Evolutionary conservation across 2,797 vertebrate genomes (phyloP).

Genomic region (Crossoptilon crossoptilon): DNA sequence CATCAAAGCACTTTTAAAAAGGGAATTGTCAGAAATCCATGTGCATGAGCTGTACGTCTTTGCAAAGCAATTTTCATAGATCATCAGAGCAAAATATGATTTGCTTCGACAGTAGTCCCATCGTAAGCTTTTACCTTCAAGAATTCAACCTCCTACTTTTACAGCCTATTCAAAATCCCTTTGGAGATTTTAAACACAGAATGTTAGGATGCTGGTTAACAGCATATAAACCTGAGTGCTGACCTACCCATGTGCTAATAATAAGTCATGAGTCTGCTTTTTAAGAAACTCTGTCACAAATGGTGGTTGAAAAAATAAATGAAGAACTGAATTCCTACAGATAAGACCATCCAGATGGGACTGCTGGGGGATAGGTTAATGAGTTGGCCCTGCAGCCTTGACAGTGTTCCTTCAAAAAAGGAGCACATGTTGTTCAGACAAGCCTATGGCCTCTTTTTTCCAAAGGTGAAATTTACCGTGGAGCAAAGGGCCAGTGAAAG

Average conservation of each 20-base stretch:
- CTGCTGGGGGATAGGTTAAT: conserved; percentile 58
- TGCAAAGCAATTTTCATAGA: background rate
- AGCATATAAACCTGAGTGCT: conserved; percentile 65
- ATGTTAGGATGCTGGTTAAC: conserved; percentile 64
- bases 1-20: background rate
- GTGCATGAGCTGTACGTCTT: background rate
- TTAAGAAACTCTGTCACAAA: conserved; percentile 66
- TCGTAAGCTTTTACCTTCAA: conserved; percentile 46
- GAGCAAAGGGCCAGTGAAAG: conserved; percentile 12
- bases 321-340: conserved; percentile 49
- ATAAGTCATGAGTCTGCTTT: conserved; percentile 68
- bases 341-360: conserved; percentile 68
- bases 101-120: conserved; percentile 47
- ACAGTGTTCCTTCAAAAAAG: conserved; percentile 17
- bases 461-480: conserved; percentile 41
- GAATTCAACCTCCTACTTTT: conserved; percentile 61
- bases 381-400: conserved; percentile 31
- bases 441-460: conserved; percentile 6
- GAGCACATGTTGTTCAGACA: conserved; percentile 23
- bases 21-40: background rate
- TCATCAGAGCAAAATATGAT: conserved; percentile 24
- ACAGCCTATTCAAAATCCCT: conserved; percentile 52
- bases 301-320: conserved; percentile 70
- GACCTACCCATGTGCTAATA: conserved; percentile 74
- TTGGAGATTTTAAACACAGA: conserved; percentile 49